Evolutionary conservation across 2,888 invertebrate genomes (phyloP).

Genomic region (Blastobasis lacticolella): DNA sequence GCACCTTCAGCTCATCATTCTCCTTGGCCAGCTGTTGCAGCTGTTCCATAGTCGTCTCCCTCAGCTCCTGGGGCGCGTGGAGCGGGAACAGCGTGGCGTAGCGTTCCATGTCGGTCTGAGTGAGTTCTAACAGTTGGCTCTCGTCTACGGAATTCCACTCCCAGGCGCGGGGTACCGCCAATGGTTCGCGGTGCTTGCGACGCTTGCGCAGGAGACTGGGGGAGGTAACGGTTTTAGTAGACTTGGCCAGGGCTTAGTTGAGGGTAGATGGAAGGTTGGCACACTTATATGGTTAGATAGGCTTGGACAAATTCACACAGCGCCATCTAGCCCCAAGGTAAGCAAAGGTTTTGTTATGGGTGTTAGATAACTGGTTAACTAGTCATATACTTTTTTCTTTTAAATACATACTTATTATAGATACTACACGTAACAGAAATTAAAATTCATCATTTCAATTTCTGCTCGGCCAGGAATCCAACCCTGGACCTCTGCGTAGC

Average conservation of each 20-base stretch:
- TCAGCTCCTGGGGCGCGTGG: conserved; percentile 52
- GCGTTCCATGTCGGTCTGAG: conserved; percentile 41
- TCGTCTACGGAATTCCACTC: conserved; percentile 50
- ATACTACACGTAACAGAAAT: too few species aligned
- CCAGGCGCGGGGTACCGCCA: conserved; percentile 44
- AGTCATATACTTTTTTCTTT: too few species aligned
- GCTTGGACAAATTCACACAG: too few species aligned
- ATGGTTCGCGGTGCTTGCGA: conserved; percentile 43
- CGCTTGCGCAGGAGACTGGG: conserved; percentile 42
- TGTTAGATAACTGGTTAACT: too few species aligned
- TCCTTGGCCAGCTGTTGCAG: conserved; percentile 37
- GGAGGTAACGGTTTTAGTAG: neutral
- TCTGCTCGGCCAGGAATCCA: too few species aligned
- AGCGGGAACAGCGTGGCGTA: conserved; percentile 49
- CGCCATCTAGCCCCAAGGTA: too few species aligned
- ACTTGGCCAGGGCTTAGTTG: neutral
- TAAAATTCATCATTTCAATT: too few species aligned
- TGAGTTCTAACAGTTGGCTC: conserved; percentile 50
- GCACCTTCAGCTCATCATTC: conserved; percentile 41
- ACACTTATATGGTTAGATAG: too few species aligned
- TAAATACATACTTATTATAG: too few species aligned
- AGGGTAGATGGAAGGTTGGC: too few species aligned
- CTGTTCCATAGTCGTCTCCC: conserved; percentile 28
- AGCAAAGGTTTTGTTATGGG: too few species aligned
- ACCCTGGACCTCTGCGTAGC: too few species aligned